Conservation (phyloP, 2,888 invertebrate species). For the Timema podura region DNA sequence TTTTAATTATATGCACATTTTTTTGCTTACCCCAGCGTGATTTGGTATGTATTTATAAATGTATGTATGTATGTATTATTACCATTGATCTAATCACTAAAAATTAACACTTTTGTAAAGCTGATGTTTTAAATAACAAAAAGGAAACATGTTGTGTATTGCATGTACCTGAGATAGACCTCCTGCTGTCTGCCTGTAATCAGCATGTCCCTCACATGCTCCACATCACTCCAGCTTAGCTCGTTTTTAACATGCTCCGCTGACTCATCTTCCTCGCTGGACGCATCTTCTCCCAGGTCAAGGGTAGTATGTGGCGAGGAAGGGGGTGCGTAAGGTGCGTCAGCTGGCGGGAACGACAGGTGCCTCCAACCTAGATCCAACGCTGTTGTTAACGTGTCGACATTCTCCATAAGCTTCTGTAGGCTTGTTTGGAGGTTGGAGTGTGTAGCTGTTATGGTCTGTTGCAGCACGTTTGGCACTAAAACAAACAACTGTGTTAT, state of each 20-base stretch:
- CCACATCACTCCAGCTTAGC: conserved; percentile 40
- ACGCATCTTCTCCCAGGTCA: background rate
- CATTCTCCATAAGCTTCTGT: conserved; percentile 40
- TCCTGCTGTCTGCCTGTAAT: conserved; percentile 61
- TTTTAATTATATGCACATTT: too few relatives aligned
- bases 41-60: too few relatives aligned
- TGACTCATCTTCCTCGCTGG: conserved; percentile 29
- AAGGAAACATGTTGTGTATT: too few relatives aligned
- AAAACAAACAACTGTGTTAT: background rate
- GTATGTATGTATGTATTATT: too few relatives aligned
- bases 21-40: too few relatives aligned
- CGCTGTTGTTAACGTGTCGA: conserved; percentile 50
- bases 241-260: conserved; percentile 40
- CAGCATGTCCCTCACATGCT: conserved; percentile 49
- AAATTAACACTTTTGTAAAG: too few relatives aligned
- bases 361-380: conserved; percentile 43
- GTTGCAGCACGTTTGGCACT: conserved; percentile 43
- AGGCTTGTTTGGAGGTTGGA: conserved; percentile 39
- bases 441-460: conserved; percentile 38
- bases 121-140: too few relatives aligned
- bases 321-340: background rate
- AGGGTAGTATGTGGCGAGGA: background rate
- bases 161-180: conserved; percentile 51
- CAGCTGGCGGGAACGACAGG: background rate
- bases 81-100: too few relatives aligned